phyloP scores from a whole-genome alignment of 2,888 invertebrate genomes.

The Cataglyphis rosenhaueri region DNA sequence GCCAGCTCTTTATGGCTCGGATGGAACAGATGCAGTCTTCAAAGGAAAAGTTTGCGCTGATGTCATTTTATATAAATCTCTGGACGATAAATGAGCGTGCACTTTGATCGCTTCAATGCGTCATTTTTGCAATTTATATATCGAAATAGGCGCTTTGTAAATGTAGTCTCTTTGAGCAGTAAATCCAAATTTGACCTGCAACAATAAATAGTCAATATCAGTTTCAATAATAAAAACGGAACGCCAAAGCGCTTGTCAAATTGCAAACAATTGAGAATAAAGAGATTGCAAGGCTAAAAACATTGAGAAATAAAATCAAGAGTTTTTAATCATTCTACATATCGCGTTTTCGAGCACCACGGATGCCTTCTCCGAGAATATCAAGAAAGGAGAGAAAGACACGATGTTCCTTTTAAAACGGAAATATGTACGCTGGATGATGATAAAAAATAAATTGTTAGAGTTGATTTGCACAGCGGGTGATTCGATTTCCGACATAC shows the following conservation, averaged over 20 bases:
- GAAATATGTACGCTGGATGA: neutral
- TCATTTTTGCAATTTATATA: constrained; percentile 11
- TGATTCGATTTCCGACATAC: neutral
- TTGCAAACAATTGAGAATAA: neutral
- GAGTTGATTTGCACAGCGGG: neutral
- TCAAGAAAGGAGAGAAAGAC: neutral
- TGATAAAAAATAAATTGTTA: neutral
- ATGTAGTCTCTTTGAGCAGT: neutral
- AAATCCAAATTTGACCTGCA: neutral
- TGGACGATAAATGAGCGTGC: neutral
- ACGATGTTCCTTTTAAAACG: neutral
- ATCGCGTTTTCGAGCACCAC: too few relatives aligned
- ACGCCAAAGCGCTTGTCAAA: neutral
- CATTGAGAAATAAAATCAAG: neutral
- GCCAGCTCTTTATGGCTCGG: constrained; percentile 54
- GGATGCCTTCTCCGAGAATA: too few relatives aligned
- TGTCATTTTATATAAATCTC: constrained; percentile 45
- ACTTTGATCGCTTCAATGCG: constrained; percentile 15
- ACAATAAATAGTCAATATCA: neutral
- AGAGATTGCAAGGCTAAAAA: neutral
- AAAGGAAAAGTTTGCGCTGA: constrained; percentile 66
- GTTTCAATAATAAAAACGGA: neutral
- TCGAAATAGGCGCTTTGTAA: neutral
- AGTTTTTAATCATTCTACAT: too few relatives aligned
- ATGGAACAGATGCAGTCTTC: constrained; percentile 78